Evolutionary conservation across 2,888 invertebrate genomes (phyloP).

Genomic region (Laspeyria flexula): DNA sequence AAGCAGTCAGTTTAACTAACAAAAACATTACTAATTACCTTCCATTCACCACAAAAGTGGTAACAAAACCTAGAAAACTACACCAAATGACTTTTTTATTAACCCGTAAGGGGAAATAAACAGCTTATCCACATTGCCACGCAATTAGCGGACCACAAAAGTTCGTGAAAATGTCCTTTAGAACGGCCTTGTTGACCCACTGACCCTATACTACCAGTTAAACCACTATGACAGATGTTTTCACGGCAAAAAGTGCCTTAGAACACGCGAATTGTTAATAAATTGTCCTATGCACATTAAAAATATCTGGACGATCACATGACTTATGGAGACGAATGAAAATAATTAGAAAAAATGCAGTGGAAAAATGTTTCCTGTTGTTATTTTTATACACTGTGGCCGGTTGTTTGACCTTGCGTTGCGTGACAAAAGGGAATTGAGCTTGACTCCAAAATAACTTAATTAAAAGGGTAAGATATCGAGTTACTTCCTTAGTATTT

Average conservation of each 20-base stretch:
- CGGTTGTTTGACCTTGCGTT: conserved; percentile 58
- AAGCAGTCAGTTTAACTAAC: conserved; percentile 11
- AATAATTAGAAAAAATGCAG: conserved; percentile 11
- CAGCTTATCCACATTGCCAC: conserved; percentile 51
- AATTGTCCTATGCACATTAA: conserved; percentile 57
- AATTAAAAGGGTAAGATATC: conserved; percentile 62
- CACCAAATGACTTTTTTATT: conserved; percentile 39
- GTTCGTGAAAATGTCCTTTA: conserved; percentile 50
- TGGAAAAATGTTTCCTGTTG: background rate
- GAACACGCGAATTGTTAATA: conserved; percentile 60
- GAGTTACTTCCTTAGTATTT: conserved; percentile 41
- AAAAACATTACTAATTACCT: conserved; percentile 19
- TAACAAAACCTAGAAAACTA: conserved; percentile 28
- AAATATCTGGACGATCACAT: conserved; percentile 28
- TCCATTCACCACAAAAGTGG: conserved; percentile 4
- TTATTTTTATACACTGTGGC: conserved; percentile 23
- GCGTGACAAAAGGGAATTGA: conserved; percentile 66
- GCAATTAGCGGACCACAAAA: conserved; percentile 48
- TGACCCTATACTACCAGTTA: conserved; percentile 61
- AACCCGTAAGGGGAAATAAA: conserved; percentile 47
- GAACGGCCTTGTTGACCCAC: conserved; percentile 66
- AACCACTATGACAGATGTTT: conserved; percentile 73
- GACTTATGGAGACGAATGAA: background rate
- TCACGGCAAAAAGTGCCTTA: conserved; percentile 60
- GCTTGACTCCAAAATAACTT: conserved; percentile 51